Base-by-base conservation (phyloP, 2,797 vertebrate genomes). In the Siniperca obscura region DNA sequence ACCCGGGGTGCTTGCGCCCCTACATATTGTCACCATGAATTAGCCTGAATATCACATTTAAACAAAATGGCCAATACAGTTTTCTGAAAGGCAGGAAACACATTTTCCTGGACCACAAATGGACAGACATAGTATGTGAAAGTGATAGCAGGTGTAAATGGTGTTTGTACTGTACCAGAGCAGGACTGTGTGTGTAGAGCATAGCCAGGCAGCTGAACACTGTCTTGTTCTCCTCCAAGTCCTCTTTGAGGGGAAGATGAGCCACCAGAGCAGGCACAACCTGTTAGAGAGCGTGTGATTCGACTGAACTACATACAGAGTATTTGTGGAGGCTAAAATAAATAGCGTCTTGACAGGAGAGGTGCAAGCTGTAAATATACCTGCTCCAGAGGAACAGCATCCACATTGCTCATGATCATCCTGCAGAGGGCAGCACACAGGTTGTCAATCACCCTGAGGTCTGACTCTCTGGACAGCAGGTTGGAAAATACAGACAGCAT, bases 391-490 rank as follows among this genome's bases (percentile, higher is more conserved):
- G 97, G 96, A 7, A 97, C 95, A 0, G 90, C 94, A 0, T 86
- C 93, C 25, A 94, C 87, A 22, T 96, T 96, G 87, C 95, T 95
- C 89, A 96, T 76, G 57, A 98, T 94, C 95, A 98, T 96, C 75
- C 97, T 95, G 81, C 97, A 96, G 4, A 98, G 95, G 16, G 97
- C 97, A 27, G 96, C 97, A 27, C 97, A 98, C 76, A 98, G 94
- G 85, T 98, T 98, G 93, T 98, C 97, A 2, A 96, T 94, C 62
- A 98, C 97, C 44, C 95, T 94, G 48, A 86, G 86, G 50, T 97
- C 96, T 0, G 90, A 89, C 86, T 98, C 97, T 81, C 95, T 96
- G 2, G 91, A 52, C 86, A 98, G 94, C 69, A 98, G 83, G 86
- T 96, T 96, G 21, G 97, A 95, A 77, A 98, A 96, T 55, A 98